Conservation (phyloP, 2,113 vertebrate species). For the Piaya cayana region DNA sequence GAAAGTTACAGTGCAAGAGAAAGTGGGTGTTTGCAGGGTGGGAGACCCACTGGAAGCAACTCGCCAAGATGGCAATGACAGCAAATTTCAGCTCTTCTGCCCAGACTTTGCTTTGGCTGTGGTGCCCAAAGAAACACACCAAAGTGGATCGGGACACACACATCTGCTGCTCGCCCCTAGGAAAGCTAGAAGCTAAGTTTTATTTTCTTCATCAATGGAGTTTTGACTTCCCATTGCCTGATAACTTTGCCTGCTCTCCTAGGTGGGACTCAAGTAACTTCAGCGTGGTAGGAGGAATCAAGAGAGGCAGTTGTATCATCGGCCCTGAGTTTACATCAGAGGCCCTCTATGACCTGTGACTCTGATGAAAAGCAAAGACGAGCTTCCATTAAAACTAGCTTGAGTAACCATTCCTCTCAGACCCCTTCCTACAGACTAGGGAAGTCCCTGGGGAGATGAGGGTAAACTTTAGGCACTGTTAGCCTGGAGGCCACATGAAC, state of each 20-base stretch:
- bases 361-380: not conserved
- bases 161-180: not conserved
- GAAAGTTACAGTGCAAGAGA: not conserved
- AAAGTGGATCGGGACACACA: no score
- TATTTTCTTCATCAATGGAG: not conserved
- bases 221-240: not conserved
- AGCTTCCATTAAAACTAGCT: constrained; percentile 1
- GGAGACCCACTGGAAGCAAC: not conserved
- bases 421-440: not conserved
- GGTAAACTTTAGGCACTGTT: rapidly evolving
- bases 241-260: not conserved
- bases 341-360: not conserved
- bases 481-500: not conserved
- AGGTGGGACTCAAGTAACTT: constrained; percentile 74
- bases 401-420: not conserved
- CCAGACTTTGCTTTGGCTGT: not conserved
- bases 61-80: not conserved
- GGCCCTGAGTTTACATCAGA: constrained; percentile 66
- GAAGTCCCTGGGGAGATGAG: not conserved
- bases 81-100: not conserved
- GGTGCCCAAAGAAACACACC: not conserved
- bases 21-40: not conserved
- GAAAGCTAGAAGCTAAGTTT: not conserved
- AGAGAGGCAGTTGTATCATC: constrained; percentile 54
- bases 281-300: constrained; percentile 19